These are phyloP conservation scores for Ara ararauna DNA, from an alignment of 2,797 vertebrate species.

Conservation along the genomic window DNA sequence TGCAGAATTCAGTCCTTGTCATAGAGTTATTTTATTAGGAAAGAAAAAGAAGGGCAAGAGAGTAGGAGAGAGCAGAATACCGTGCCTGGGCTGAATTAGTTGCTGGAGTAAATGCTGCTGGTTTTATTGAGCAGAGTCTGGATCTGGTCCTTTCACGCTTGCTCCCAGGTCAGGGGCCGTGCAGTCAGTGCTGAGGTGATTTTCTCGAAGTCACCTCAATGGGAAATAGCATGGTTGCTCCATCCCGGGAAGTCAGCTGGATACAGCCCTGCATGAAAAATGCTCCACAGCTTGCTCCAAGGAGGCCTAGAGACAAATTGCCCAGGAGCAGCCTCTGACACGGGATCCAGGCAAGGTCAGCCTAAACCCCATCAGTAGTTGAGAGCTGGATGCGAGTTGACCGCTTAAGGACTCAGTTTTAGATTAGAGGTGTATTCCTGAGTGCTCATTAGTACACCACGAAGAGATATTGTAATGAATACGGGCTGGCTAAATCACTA, in stretches of 20 bases:
- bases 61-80: background rate
- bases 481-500: background rate
- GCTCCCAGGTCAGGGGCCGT: background rate
- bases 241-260: background rate
- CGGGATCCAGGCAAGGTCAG: background rate
- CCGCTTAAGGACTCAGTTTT: background rate
- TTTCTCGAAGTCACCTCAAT: background rate
- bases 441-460: background rate
- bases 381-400: background rate
- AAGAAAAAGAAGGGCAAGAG: background rate
- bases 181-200: background rate
- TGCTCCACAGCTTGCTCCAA: background rate
- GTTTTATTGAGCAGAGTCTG: background rate
- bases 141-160: background rate
- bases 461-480: background rate
- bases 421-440: background rate
- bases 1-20: slow-evolving; percentile 30
- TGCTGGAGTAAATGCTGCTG: background rate
- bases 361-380: background rate
- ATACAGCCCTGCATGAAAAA: background rate
- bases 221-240: background rate
- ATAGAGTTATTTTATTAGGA: slow-evolving; percentile 29
- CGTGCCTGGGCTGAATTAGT: background rate
- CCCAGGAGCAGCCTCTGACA: background rate
- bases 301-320: background rate